These are phyloP conservation scores for Montipora efflorescens DNA, from an alignment of 64 coral and sea anemone species.

Conservation along the genomic window DNA sequence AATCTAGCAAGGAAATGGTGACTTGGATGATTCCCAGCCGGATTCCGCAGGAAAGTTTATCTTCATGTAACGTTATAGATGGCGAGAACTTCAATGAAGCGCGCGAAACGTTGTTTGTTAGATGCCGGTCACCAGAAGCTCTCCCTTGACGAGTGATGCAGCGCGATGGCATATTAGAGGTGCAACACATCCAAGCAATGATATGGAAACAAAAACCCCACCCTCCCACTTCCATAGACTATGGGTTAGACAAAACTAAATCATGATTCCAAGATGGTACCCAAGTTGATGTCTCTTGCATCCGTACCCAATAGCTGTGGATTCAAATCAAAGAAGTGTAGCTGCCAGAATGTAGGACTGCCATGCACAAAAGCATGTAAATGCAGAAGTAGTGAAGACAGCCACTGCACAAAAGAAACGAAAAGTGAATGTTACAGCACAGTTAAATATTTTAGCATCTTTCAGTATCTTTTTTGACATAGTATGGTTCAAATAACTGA, in stretches of 20 bases:
- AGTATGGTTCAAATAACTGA: too few relatives aligned
- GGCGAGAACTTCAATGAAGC: constrained; percentile 31
- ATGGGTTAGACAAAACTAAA: neutral
- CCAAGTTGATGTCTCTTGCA: neutral
- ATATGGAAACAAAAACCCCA: constrained; percentile 53
- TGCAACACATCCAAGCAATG: constrained; percentile 43
- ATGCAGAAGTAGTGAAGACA: neutral
- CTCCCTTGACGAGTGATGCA: constrained; percentile 38
- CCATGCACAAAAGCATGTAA: neutral
- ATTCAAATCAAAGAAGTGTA: neutral
- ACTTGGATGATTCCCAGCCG: neutral
- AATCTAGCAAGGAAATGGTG: neutral
- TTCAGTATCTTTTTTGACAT: too few relatives aligned
- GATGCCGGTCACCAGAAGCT: neutral
- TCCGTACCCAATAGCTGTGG: neutral
- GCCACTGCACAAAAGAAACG: neutral
- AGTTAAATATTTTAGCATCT: too few relatives aligned
- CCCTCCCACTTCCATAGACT: neutral
- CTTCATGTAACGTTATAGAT: constrained; percentile 6
- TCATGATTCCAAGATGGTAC: neutral
- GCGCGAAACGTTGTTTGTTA: constrained; percentile 39
- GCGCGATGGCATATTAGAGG: constrained; percentile 47
- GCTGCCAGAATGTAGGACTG: neutral
- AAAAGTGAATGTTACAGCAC: too few relatives aligned
- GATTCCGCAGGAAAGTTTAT: constrained; percentile 44